phyloP scores from a whole-genome alignment of 1,140 invertebrate species.

The Brevipalpus yothersi region DNA sequence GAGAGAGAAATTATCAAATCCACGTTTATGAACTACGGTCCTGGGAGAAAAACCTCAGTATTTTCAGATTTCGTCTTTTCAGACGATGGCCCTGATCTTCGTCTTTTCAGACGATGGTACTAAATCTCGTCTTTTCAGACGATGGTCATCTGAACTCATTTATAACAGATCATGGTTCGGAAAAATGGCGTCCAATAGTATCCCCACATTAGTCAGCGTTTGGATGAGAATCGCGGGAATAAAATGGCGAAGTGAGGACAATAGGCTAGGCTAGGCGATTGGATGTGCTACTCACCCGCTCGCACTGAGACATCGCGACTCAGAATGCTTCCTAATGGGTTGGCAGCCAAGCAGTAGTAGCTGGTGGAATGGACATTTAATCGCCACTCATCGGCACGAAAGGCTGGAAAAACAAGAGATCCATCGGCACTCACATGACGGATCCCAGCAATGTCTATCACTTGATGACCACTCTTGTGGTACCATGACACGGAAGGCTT shows the following conservation, averaged over 20 bases:
- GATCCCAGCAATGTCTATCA: conserved; percentile 33
- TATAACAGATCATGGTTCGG: too few relatives aligned
- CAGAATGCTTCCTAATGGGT: conserved; percentile 20
- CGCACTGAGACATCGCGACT: conserved; percentile 20
- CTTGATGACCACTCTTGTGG: conserved; percentile 29
- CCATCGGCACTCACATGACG: conserved; percentile 42
- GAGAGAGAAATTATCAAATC: too few relatives aligned
- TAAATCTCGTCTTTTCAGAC: too few relatives aligned
- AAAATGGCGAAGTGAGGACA: not conserved
- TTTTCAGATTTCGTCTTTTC: too few relatives aligned
- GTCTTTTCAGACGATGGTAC: too few relatives aligned
- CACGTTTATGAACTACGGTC: too few relatives aligned
- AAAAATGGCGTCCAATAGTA: too few relatives aligned
- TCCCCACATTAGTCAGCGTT: not conserved
- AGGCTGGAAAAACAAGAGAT: conserved; percentile 32
- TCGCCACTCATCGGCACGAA: conserved; percentile 14
- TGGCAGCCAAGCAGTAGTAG: conserved; percentile 20
- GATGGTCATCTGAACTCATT: too few relatives aligned
- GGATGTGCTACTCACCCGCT: conserved; percentile 17
- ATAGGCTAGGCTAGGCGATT: not conserved
- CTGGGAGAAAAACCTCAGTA: too few relatives aligned
- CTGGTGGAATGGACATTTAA: conserved; percentile 16
- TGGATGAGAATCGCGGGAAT: not conserved
- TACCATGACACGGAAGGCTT: conserved; percentile 63
- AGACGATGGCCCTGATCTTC: too few relatives aligned